Evolutionary conservation across 1,140 invertebrate genomes (phyloP), one percentile per base, ranked within the genome.

Genomic region (Bombyx mandarina): DNA sequence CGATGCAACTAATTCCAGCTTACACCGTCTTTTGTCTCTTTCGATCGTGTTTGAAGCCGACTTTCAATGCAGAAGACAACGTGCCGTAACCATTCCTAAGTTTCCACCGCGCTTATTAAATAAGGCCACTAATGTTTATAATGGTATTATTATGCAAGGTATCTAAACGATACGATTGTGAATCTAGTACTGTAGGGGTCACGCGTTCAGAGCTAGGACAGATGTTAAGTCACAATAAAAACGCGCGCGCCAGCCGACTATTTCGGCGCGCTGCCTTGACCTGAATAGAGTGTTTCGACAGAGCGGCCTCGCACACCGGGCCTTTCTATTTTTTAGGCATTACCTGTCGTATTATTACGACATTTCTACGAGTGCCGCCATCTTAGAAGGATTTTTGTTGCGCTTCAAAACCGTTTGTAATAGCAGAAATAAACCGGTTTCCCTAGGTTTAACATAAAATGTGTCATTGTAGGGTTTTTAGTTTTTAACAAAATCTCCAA

Each of bases 281-380:
- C 83, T 66, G 79, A 82, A 84, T 86, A 73, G 73, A 77, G 69
- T 81, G 73, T 86, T 86, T 86, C 83, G 79, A 82, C 83, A 86
- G 76, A 83, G 68, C 80, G 83, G 76, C 83, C 83, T 86, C 83
- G 83, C 74, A 82, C 77, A 83, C 81, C 81, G 81, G 83, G 81
- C 83, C 83, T 86, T 86, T 86, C 83, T 86, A 86, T 86, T 86
- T 86, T 86, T 86, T 86, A 84, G 81, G 81, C 74, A 86, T 86
- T 86, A 86, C 83, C 79, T 86, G 80, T 83, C 80, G 78, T 82
- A 82, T 85, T 83, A 86, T 83, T 86, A 86, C 80, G 76, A 82
- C 78, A 80, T 72, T 74, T 70, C 65, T 77, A 75, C 69, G 67
- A 75, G 68, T 65, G 70, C 74, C 78, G 78, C 74, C 79, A 81